phyloP scores from a whole-genome alignment of 2,113 vertebrate genomes.

The Solea solea region DNA sequence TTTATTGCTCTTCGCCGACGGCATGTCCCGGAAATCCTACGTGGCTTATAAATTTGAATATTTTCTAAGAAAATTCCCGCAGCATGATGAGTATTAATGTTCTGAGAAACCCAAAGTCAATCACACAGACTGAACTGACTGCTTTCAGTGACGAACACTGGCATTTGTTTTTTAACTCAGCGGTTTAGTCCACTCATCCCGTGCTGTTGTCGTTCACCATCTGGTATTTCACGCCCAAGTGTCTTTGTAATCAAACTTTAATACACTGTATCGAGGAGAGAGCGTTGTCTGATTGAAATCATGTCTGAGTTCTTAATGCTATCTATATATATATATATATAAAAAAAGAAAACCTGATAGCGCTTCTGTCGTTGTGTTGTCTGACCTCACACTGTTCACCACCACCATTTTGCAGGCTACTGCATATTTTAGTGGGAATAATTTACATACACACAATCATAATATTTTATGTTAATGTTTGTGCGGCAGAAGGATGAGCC shows the following conservation, averaged over 20 bases:
- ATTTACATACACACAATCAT: too few relatives aligned
- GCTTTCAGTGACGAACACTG: slow-evolving; percentile 53
- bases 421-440: too few relatives aligned
- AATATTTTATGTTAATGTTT: not conserved
- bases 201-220: slow-evolving; percentile 18
- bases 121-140: slow-evolving; percentile 12
- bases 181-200: slow-evolving; percentile 20
- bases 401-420: too few relatives aligned
- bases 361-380: not conserved
- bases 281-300: slow-evolving; percentile 29
- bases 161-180: slow-evolving; percentile 25
- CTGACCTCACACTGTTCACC: not conserved
- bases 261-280: slow-evolving; percentile 26
- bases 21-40: slow-evolving; percentile 1
- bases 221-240: slow-evolving; percentile 52
- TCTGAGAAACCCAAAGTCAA: slow-evolving; percentile 46
- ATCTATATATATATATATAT: slow-evolving; percentile 36
- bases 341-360: slow-evolving; percentile 30
- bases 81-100: slow-evolving; percentile 42
- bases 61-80: slow-evolving; percentile 51
- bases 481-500: slow-evolving; percentile 3
- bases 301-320: slow-evolving; percentile 30
- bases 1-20: not conserved
- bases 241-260: slow-evolving; percentile 64
- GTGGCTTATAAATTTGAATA: slow-evolving; percentile 28